Percentiles rank a stretch among this genome's conserved stretches.
Evolutionary conservation across 2,113 vertebrate genomes (phyloP).

Genomic region (Dasyurus viverrinus): DNA sequence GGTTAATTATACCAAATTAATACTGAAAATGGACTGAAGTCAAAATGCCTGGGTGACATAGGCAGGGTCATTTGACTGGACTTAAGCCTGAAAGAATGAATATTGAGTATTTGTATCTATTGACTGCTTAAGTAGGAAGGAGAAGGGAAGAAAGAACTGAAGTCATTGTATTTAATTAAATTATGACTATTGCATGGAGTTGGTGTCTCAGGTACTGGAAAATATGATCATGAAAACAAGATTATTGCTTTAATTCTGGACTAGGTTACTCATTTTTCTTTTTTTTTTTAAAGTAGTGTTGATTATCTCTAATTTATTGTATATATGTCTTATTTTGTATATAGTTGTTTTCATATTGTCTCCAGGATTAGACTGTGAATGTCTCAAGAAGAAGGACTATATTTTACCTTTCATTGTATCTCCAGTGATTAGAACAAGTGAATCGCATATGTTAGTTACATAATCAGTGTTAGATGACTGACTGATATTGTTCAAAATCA

Average conservation of each 20-base stretch:
- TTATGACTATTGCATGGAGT: not conserved
- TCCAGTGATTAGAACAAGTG: not conserved
- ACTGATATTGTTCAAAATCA: not conserved
- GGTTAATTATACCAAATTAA: conserved; percentile 82
- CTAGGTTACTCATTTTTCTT: not conserved
- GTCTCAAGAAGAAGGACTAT: not conserved
- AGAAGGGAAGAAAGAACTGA: not conserved
- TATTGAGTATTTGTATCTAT: not conserved
- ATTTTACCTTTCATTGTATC: not conserved
- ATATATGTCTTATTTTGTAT: not conserved
- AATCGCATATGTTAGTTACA: not conserved
- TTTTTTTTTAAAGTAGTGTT: not conserved
- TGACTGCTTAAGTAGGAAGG: not conserved
- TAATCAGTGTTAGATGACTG: not conserved
- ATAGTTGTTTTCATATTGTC: not conserved
- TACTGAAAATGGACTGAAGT: conserved; percentile 74
- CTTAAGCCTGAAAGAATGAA: conserved; percentile 15
- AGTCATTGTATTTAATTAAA: not conserved
- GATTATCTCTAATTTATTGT: not conserved
- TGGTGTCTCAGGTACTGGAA: conserved; percentile 7
- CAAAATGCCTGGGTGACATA: conserved; percentile 61
- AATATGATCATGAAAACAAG: not conserved
- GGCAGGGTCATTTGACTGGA: conserved; percentile 38
- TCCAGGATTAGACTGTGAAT: not conserved
- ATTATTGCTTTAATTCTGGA: not conserved